Conservation (phyloP, 1,140 invertebrate genomes). For the Neotoxoptera formosana region DNA sequence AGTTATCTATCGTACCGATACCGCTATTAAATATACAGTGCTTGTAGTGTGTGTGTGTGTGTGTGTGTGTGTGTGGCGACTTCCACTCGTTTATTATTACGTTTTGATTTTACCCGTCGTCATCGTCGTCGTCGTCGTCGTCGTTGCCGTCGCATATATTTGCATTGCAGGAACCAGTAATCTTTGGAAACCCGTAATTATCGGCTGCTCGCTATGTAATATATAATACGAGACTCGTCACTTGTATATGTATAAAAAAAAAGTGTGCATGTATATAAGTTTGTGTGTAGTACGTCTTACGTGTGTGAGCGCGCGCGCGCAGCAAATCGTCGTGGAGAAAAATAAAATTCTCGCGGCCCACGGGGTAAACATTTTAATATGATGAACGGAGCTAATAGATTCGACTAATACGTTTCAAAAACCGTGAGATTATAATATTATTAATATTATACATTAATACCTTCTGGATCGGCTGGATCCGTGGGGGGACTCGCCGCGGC, state of each 20-base stretch:
- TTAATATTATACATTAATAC: neutral
- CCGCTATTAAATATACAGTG: neutral
- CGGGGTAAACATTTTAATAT: neutral
- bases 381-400: constrained; percentile 24
- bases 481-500: too few species aligned
- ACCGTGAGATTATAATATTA: neutral
- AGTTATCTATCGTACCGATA: neutral
- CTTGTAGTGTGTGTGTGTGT: neutral
- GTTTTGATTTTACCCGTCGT: constrained; percentile 37
- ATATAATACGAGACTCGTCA: neutral
- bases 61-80: neutral
- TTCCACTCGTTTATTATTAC: constrained; percentile 3
- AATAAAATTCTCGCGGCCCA: neutral
- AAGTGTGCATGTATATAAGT: neutral
- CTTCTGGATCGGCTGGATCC: neutral
- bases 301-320: neutral
- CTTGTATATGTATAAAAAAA: neutral
- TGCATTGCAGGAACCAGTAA: constrained; percentile 28
- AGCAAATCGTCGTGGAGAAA: neutral
- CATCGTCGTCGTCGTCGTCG: neutral
- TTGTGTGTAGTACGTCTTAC: neutral
- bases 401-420: constrained; percentile 6
- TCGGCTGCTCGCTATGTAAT: neutral
- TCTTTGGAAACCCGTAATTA: constrained; percentile 48
- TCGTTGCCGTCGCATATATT: constrained; percentile 40